A percentile compares a stretch with the other conserved stretches of the same genome.
These are phyloP conservation scores for Littorina saxatilis DNA, from an alignment of 1,140 invertebrate species.

Conservation along the genomic window DNA sequence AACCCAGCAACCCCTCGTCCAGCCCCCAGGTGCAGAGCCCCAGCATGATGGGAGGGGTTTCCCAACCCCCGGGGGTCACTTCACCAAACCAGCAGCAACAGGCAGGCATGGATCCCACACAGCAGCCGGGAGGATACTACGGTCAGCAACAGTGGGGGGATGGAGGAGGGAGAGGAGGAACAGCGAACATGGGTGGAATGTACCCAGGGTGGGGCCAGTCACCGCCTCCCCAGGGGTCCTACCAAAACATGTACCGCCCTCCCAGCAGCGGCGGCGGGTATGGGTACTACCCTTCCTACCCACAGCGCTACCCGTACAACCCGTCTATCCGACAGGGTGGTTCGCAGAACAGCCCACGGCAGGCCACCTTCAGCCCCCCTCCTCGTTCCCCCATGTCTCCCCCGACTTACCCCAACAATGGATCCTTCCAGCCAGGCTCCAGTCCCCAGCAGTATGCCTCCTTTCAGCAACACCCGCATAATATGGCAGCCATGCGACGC, in stretches of 20 bases:
- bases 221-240: constrained; percentile 1
- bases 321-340: neutral
- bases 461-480: neutral
- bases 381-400: constrained; percentile 26
- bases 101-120: neutral
- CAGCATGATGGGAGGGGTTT: neutral
- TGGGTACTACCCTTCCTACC: constrained; percentile 22
- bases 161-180: neutral
- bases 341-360: neutral
- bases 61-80: neutral
- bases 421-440: neutral
- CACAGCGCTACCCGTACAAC: constrained; percentile 11
- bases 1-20: neutral
- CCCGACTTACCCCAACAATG: neutral
- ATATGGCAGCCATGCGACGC: constrained; percentile 19
- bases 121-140: constrained; percentile 7
- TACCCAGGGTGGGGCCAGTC: constrained; percentile 18
- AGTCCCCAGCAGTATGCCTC: constrained; percentile 22
- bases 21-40: constrained; percentile 23
- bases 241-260: constrained; percentile 22
- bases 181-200: neutral
- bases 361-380: constrained; percentile 27
- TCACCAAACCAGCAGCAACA: constrained; percentile 15
- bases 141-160: constrained; percentile 29
- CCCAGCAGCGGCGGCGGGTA: neutral